A percentile compares a stretch with the other conserved stretches of the same genome.
These are phyloP conservation scores for Machimus rusticus DNA, from an alignment of 2,888 invertebrate species.

Conservation along the genomic window DNA sequence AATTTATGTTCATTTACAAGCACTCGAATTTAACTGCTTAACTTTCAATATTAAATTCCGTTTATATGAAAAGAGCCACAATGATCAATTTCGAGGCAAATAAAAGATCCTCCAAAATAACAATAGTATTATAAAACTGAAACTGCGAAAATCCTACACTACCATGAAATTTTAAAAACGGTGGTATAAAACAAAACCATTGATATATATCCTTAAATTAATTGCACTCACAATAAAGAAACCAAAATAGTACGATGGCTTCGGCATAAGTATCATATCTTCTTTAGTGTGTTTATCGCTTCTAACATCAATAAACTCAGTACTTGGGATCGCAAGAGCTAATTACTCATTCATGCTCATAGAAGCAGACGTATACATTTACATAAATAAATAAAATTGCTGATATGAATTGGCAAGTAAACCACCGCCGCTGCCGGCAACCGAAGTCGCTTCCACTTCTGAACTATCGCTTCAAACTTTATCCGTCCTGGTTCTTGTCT, in stretches of 20 bases:
- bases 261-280: neutral
- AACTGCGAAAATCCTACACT: no score
- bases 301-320: neutral
- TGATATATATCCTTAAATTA: neutral
- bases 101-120: no score
- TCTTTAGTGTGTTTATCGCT: neutral
- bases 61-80: no score
- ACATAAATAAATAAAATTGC: constrained; percentile 14
- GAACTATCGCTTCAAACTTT: neutral
- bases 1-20: no score
- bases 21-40: no score
- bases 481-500: neutral
- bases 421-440: neutral
- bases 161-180: neutral
- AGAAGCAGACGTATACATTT: neutral
- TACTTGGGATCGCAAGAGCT: constrained; percentile 10
- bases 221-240: neutral
- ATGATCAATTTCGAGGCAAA: no score
- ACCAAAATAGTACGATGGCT: neutral
- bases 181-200: neutral
- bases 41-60: no score
- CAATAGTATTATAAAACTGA: no score
- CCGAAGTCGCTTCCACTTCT: neutral
- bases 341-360: constrained; percentile 17
- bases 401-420: constrained; percentile 18